Conservation (phyloP, 2,888 invertebrate species). For the Pherbina coryleti region DNA sequence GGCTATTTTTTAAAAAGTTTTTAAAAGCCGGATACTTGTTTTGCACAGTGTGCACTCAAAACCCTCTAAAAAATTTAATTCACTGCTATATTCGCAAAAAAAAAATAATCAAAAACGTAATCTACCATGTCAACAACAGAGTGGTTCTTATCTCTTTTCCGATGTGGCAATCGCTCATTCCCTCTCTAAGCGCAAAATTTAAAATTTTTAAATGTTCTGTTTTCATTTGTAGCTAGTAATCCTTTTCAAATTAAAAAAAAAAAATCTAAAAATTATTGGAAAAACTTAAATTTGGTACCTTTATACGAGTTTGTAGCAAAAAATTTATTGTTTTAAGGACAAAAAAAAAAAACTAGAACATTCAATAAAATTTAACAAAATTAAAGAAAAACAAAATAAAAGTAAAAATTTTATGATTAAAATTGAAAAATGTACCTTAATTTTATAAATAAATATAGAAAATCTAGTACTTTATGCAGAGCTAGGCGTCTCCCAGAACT, state of each 20-base stretch:
- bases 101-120: too few relatives aligned
- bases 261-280: constrained; percentile 41
- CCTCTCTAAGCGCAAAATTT: not conserved
- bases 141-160: too few relatives aligned
- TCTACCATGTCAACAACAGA: too few relatives aligned
- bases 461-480: constrained; percentile 16
- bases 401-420: constrained; percentile 45
- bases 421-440: constrained; percentile 46
- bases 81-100: too few relatives aligned
- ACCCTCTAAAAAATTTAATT: too few relatives aligned
- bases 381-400: constrained; percentile 3
- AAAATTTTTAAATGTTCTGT: not conserved
- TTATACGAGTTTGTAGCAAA: constrained; percentile 49
- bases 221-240: constrained; percentile 47
- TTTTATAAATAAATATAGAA: constrained; percentile 33
- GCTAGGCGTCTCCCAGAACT: not conserved
- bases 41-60: too few relatives aligned
- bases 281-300: constrained; percentile 61
- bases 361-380: constrained; percentile 35
- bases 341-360: constrained; percentile 23
- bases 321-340: constrained; percentile 28
- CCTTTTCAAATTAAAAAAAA: constrained; percentile 56
- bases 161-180: too few relatives aligned
- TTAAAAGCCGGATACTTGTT: too few relatives aligned
- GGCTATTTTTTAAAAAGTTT: too few relatives aligned